These are phyloP conservation scores for Halictus quadricinctus DNA, from an alignment of 2,888 invertebrate genomes.

Conservation along the genomic window DNA sequence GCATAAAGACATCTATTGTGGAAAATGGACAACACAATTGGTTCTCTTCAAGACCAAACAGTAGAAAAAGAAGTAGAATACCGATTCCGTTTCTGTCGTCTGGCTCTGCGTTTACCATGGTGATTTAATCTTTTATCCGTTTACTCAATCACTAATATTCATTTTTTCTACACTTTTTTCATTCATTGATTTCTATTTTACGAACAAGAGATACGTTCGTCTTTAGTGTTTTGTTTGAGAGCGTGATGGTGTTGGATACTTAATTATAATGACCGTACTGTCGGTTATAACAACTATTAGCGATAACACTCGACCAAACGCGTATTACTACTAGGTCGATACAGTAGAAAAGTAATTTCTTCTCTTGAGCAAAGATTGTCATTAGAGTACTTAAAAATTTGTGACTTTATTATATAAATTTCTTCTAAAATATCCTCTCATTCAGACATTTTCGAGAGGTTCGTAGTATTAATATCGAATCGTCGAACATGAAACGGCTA, in stretches of 20 bases:
- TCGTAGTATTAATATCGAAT: conserved; percentile 17
- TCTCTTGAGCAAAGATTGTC: conserved; percentile 22
- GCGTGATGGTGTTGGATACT: background rate
- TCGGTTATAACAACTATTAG: conserved; percentile 63
- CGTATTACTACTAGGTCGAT: conserved; percentile 74
- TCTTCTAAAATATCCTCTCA: background rate
- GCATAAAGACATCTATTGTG: background rate
- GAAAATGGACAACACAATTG: too few relatives aligned
- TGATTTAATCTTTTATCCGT: background rate
- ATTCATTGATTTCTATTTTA: background rate
- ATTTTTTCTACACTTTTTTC: background rate
- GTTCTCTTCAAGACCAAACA: background rate
- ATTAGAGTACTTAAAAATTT: conserved; percentile 11
- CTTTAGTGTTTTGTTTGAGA: background rate
- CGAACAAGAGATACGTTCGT: background rate
- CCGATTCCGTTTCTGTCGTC: background rate
- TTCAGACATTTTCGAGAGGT: conserved; percentile 18
- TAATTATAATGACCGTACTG: background rate
- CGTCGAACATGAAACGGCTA: conserved; percentile 15
- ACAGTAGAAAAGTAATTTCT: conserved; percentile 35
- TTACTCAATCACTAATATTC: background rate
- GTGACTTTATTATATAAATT: conserved; percentile 24
- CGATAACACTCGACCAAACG: conserved; percentile 79
- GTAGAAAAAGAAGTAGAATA: background rate
- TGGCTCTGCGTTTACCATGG: background rate